These are phyloP conservation scores for Nesometra sesokonis DNA, from an alignment of 35 echinoderm and acorn worm genomes.

Conservation along the genomic window DNA sequence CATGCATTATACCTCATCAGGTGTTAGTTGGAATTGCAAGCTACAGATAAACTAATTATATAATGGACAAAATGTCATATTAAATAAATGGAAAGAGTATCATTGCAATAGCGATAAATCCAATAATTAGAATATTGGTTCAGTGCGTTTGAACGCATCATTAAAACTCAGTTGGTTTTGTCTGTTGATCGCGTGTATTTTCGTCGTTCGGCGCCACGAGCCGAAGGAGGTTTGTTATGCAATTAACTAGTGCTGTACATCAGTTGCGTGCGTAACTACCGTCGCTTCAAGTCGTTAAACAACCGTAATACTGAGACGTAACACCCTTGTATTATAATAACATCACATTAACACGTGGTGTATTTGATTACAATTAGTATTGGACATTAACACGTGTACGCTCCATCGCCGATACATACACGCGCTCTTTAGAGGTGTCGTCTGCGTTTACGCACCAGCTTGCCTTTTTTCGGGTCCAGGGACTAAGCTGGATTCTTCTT, in stretches of 20 bases:
- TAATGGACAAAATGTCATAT: background rate
- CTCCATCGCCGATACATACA: background rate
- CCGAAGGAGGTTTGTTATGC: background rate
- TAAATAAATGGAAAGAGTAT: background rate
- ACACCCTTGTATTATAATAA: background rate
- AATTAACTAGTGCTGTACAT: background rate
- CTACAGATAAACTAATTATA: background rate
- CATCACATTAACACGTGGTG: background rate
- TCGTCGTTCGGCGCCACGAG: background rate
- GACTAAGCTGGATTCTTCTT: background rate
- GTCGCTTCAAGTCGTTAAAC: background rate
- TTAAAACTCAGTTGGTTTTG: background rate
- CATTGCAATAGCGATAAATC: background rate
- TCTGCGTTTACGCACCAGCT: background rate
- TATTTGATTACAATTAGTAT: background rate
- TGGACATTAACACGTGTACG: background rate
- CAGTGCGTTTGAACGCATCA: background rate
- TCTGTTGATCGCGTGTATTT: background rate
- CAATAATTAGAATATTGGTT: background rate
- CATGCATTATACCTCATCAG: background rate
- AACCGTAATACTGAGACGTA: background rate
- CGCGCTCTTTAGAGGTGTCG: background rate
- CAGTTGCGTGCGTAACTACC: background rate
- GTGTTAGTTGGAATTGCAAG: background rate
- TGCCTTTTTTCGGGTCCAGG: background rate